Percentiles rank a stretch among this genome's conserved stretches.
Conservation (phyloP, 2,797 vertebrate species). For the Cuculus canorus region DNA sequence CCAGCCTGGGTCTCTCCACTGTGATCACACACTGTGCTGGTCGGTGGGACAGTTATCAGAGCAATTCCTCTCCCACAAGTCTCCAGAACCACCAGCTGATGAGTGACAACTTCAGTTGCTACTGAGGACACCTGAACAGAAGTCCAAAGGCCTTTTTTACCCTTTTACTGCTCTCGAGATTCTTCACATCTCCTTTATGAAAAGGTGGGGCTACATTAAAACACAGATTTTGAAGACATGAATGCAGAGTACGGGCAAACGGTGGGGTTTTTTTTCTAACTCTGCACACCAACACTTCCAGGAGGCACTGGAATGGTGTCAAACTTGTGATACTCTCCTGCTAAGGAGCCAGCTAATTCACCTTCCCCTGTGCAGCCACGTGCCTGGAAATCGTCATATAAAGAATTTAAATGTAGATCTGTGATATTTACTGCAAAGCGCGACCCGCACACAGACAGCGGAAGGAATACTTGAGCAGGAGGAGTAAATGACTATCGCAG, state of each 20-base stretch:
- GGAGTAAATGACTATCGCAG: slow-evolving; percentile 53
- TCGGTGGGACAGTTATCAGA: neutral
- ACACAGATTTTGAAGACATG: neutral
- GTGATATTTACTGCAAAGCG: slow-evolving; percentile 43
- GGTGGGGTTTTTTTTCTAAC: neutral
- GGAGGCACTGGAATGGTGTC: neutral
- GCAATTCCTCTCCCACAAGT: neutral
- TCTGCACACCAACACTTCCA: neutral
- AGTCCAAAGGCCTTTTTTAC: neutral
- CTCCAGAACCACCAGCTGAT: neutral
- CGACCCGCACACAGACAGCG: neutral
- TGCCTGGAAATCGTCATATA: neutral
- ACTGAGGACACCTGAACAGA: neutral
- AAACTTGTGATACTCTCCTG: neutral
- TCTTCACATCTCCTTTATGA: neutral
- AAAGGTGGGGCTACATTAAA: neutral
- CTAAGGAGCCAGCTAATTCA: neutral
- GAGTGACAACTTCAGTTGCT: neutral
- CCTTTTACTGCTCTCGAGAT: neutral
- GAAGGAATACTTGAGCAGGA: slow-evolving; percentile 33
- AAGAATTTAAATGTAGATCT: slow-evolving; percentile 42
- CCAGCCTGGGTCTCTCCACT: neutral
- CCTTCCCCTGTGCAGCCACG: neutral
- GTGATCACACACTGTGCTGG: neutral
- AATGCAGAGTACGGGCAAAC: neutral